A percentile compares a stretch with the other conserved stretches of the same genome.
These are phyloP conservation scores for Chymomyza costata DNA, from an alignment of 1,140 invertebrate species.

Conservation along the genomic window DNA sequence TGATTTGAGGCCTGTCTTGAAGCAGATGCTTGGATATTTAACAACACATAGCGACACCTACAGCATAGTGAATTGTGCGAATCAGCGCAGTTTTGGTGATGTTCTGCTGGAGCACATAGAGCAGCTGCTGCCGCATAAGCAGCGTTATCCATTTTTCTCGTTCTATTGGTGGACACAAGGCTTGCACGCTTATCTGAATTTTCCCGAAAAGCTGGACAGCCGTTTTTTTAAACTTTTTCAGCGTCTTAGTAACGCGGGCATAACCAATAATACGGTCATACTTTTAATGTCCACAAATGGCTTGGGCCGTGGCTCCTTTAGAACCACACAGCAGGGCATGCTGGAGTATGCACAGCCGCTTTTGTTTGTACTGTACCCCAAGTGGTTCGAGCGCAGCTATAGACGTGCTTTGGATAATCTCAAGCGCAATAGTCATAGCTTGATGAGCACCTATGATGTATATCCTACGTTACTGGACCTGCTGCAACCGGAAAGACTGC, in stretches of 20 bases:
- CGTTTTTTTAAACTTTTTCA: constrained; percentile 1
- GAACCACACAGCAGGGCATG: constrained; percentile 83
- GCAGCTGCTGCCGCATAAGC: constrained; percentile 80
- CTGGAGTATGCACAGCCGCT: constrained; percentile 90
- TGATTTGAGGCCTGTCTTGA: no score
- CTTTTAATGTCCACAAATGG: constrained; percentile 34
- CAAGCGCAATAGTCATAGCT: constrained; percentile 80
- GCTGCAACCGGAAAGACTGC: constrained; percentile 38
- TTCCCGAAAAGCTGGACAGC: constrained; percentile 7
- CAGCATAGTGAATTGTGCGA: constrained; percentile 74
- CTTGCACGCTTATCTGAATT: constrained; percentile 29
- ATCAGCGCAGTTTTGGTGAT: constrained; percentile 74
- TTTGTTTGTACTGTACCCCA: constrained; percentile 84
- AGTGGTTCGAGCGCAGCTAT: constrained; percentile 81
- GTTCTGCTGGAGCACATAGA: constrained; percentile 77
- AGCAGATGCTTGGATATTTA: no score
- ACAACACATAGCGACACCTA: no score
- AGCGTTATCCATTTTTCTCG: constrained; percentile 28
- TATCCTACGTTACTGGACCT: constrained; percentile 81
- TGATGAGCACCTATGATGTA: constrained; percentile 88
- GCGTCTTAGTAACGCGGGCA: constrained; percentile 5
- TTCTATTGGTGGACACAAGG: constrained; percentile 33
- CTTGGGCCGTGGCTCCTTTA: constrained; percentile 13
- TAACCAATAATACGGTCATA: constrained; percentile 30
- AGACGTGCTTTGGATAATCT: constrained; percentile 81